Evolutionary conservation across 2,888 invertebrate species (phyloP), one percentile per base, ranked within the genome.

Genomic region (Podabrus alpinus): DNA sequence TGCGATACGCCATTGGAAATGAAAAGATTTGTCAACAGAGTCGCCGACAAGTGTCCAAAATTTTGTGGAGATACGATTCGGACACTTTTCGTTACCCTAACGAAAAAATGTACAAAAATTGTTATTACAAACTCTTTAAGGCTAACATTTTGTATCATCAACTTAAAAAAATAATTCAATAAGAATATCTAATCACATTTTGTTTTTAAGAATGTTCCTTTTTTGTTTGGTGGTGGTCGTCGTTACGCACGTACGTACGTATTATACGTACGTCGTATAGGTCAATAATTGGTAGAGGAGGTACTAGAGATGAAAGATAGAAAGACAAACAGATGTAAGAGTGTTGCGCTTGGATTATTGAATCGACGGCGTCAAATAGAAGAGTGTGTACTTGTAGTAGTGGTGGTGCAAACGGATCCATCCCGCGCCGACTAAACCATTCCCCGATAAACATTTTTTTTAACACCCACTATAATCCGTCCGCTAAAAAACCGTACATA

Each of bases 151-250:
- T 72, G 68, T 69, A 77, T 70, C 62, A n/a, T 64, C 68, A 77
- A 77, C 77, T 77, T 74, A 77, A 74, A 74, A 76, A 77, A 74
- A 77, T 74, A 77, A 77, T 74, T 77, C 70, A 77, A 74, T 72
- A 72, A 76, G 76, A 73, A 45, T 45, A 45, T 74, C 71, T 74
- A 77, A 77, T 77, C 76, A 77, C 76, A 77, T 69, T 69, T 74
- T 76, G 71, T 69, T 76, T 74, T 69, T 77, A 74, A 77, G 76
- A 76, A 76, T 76, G 73, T 74, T 76, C 67, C 25, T 74, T 72
- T 71, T 66, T 59, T 15, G 45, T 10, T 67, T 19, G 29, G 29
- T 21, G 16, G 19, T 72, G 19, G 29, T 64, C 70, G 74, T 62
- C 59, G 74, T 64, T 68, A 29, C 21, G 68, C 15, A 13, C 60